A percentile compares a stretch with the other conserved stretches of the same genome.
phyloP scores from a whole-genome alignment of 2,113 vertebrate species.

The Indicator indicator region DNA sequence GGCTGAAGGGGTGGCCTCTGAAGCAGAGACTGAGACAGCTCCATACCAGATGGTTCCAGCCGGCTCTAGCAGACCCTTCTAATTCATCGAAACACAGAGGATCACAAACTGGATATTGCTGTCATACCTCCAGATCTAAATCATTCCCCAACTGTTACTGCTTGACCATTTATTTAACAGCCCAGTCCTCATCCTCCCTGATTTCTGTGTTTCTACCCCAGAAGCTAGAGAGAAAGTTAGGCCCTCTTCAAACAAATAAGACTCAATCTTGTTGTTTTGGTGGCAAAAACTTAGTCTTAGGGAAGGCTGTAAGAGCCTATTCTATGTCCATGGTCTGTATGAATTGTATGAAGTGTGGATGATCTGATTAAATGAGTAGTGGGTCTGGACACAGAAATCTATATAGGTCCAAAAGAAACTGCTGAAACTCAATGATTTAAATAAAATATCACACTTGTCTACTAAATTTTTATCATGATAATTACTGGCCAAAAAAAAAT shows the following conservation, averaged over 20 bases:
- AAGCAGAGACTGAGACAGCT: not conserved
- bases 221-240: not conserved
- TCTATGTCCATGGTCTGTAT: not conserved
- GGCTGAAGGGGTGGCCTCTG: not conserved
- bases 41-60: not conserved
- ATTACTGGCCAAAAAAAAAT: not conserved
- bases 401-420: not conserved
- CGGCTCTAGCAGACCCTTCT: not conserved
- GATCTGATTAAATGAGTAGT: not conserved
- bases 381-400: not conserved
- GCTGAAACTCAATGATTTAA: not conserved
- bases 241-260: not conserved
- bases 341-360: not conserved
- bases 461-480: not conserved
- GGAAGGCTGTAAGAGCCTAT: not conserved
- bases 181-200: not conserved
- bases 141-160: not conserved
- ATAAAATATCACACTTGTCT: not conserved
- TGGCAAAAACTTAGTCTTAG: not conserved
- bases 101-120: fast-evolving
- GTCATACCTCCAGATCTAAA: not conserved
- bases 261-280: not conserved
- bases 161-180: not conserved
- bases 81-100: not conserved
- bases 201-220: not conserved